Base-by-base conservation (phyloP, 2,113 vertebrate genomes). In the Leptocoma aspasia region DNA sequence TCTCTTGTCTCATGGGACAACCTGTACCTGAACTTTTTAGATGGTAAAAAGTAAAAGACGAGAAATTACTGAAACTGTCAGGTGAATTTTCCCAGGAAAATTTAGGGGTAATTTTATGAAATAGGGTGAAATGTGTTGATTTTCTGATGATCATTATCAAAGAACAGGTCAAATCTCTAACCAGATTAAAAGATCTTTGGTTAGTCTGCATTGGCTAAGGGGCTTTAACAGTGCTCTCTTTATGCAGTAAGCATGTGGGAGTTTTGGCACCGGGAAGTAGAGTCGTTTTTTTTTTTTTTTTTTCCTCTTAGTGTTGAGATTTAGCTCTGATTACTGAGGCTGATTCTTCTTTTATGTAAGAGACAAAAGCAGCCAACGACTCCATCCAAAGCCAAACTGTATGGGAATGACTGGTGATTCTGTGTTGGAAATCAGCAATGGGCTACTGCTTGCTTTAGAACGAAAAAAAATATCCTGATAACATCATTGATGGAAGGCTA, bases 311-410 rank as follows among this genome's bases (percentile, higher is more conserved):
- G 16, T 64, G 45, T 70, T 92, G 86, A 96, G 57, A 52, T 65
- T 85, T 70, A 73, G 79, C 76, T 94, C 91, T 92, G 59, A 72
- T 96, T 75, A 90, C 82, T 93, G 76, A 91, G 82, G 84, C 90
- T 71, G 90, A 97, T 96, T 97, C 92, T 97, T 95, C 95, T 86
- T 94, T 86, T 86, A 85, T 91, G 52, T 47, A 31, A 86, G 73
- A 94, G 82, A 96, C 72, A 91, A 95, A 95, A 94, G 37, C 73
- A 87, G 49, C 50, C 63, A 85, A 82, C 4, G 81, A 77, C 64
- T 89, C 91, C 24, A 57, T 94, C 79, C 88, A 90, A 92, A 95
- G 65, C 37, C 1, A 11, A 95, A 64, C 92, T 82, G 71, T 31
- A 35, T 68, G 0, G 8, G 77, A 94, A 73, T 71, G 66, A 89